These are phyloP conservation scores for Calycopis cecrops DNA, from an alignment of 1,140 invertebrate genomes.

Conservation along the genomic window DNA sequence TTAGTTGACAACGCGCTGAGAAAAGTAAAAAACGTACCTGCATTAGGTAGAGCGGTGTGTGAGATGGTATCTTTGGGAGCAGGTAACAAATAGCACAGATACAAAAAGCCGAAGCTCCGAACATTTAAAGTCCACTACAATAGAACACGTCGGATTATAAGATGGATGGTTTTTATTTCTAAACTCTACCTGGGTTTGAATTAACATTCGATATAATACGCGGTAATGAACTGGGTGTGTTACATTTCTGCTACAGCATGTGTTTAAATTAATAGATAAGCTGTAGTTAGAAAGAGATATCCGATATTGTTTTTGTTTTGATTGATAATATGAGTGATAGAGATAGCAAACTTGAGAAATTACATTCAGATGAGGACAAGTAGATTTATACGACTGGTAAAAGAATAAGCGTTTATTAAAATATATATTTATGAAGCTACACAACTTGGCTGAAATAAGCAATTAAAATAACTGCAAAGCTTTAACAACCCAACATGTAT, in stretches of 20 bases:
- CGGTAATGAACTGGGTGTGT: too few species aligned
- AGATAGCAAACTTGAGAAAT: too few species aligned
- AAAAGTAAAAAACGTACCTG: constrained; percentile 18
- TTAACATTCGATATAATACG: constrained; percentile 17
- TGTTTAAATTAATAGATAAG: background rate
- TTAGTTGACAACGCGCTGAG: constrained; percentile 27
- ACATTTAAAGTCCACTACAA: constrained; percentile 42
- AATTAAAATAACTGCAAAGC: too few species aligned
- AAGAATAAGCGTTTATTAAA: too few species aligned
- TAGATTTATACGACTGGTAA: too few species aligned
- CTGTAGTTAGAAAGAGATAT: too few species aligned
- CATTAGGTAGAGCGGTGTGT: background rate
- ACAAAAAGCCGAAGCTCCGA: constrained; percentile 40
- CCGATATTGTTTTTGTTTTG: too few species aligned
- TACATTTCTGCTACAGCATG: constrained; percentile 7
- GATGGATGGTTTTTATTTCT: constrained; percentile 61
- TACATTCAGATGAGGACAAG: too few species aligned
- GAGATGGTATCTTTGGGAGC: constrained; percentile 33
- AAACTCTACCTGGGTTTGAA: constrained; percentile 45
- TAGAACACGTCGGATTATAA: constrained; percentile 65
- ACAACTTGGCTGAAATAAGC: too few species aligned
- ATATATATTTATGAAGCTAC: too few species aligned
- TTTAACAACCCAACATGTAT: too few species aligned
- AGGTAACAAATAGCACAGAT: constrained; percentile 36
- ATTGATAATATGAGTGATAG: too few species aligned